Evolutionary conservation across 1,140 invertebrate genomes (phyloP).

Genomic region (Pantala flavescens): DNA sequence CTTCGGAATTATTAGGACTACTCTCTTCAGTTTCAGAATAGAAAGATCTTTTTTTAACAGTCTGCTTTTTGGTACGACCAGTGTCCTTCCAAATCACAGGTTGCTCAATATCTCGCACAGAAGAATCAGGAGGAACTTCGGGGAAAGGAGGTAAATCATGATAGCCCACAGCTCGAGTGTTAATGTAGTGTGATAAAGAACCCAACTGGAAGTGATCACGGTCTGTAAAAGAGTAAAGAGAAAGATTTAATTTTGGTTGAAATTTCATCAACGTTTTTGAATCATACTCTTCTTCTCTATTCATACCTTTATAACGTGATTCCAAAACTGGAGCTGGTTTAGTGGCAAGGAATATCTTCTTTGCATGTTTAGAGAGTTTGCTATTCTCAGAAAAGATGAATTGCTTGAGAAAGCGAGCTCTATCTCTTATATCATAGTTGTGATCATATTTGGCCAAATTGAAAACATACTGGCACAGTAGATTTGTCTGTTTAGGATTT

Average conservation of each 20-base stretch:
- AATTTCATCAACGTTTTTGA: slow-evolving; percentile 6
- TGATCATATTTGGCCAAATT: slow-evolving; percentile 95
- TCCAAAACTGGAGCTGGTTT: slow-evolving; percentile 85
- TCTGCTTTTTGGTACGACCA: slow-evolving; percentile 30
- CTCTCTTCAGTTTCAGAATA: slow-evolving; percentile 35
- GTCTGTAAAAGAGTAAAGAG: slow-evolving; percentile 39
- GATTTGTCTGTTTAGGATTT: slow-evolving; percentile 74
- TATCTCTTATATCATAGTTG: slow-evolving; percentile 95
- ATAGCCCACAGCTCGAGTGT: slow-evolving; percentile 74
- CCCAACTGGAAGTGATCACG: slow-evolving; percentile 84
- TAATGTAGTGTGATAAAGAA: slow-evolving; percentile 90
- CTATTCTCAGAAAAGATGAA: slow-evolving; percentile 58
- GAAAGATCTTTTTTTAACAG: slow-evolving; percentile 40
- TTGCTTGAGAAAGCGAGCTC: slow-evolving; percentile 73
- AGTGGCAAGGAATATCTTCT: slow-evolving; percentile 76
- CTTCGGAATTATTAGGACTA: slow-evolving; percentile 14
- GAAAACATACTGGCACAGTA: slow-evolving; percentile 89
- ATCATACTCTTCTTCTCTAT: slow-evolving; percentile 37
- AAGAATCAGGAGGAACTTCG: slow-evolving; percentile 57
- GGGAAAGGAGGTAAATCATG: slow-evolving; percentile 82
- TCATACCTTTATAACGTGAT: slow-evolving; percentile 52
- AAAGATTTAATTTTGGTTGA: not conserved
- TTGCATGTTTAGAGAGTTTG: slow-evolving; percentile 57
- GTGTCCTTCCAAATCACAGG: slow-evolving; percentile 19
- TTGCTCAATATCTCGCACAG: slow-evolving; percentile 63